Evolutionary conservation across 1,140 invertebrate species (phyloP), one percentile per base, ranked within the genome.

Genomic region (Drosophila ogumai): DNA sequence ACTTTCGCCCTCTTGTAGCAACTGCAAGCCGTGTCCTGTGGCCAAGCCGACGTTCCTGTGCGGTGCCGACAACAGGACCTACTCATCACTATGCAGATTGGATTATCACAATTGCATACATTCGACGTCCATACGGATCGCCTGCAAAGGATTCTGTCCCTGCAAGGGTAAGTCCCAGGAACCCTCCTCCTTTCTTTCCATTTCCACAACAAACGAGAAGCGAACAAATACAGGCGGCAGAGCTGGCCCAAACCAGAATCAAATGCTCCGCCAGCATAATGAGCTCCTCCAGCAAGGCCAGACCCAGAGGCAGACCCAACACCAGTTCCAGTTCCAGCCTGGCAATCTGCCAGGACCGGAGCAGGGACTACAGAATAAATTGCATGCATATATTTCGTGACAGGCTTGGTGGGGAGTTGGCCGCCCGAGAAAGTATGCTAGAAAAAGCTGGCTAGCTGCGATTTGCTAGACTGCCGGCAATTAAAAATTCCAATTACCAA

Each of bases 51-150:
- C 95, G 75, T 98, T 98, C 94, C 94, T 98, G 55, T 98, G 97
- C 93, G 97, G 97, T 68, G 95, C 95, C 36, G 97, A 98, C 94
- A 98, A 98, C 94, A 95, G 96, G 81, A 98, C 97, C n/a, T 98
- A 98, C 94, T 98, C 97, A 91, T 98, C 97, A 57, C 94, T 96
- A 56, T 98, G 97, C 93, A 95, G 97, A 75, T 94, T 98, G 79
- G 96, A 98, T 93, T 97, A 98, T 93, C 97, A 98, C 94, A 98
- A 98, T 93, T 98, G 97, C 93, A 96, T 98, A 92, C 96, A 97
- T 93, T 93, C 93, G 50, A 95, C 95, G 34, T 94, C 94, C 73
- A 95, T 98, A 84, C 95, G 94, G 82, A 95, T 97, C 17, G 94
- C 94, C 25, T 98, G 97, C 93, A 97, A 96, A 93, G 97, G 97